A percentile compares a stretch with the other conserved stretches of the same genome.
These are phyloP conservation scores for Leptinotarsa peninsularis DNA, from an alignment of 2,888 invertebrate genomes.

Conservation along the genomic window DNA sequence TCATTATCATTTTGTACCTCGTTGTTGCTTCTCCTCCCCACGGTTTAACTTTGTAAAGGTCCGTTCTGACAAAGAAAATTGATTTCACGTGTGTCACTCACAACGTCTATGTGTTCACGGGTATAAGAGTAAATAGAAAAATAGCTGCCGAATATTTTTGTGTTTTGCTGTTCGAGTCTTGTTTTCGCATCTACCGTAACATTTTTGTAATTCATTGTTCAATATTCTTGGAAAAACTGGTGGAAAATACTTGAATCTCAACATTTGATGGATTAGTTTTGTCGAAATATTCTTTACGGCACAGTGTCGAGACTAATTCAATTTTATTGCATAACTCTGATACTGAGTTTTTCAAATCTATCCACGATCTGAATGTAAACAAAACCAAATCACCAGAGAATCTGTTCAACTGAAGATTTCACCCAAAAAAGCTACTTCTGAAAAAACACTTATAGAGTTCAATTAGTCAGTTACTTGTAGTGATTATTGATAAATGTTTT, in stretches of 20 bases:
- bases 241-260: neutral
- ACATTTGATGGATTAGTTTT: neutral
- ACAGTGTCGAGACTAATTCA: too few relatives aligned
- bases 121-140: constrained; percentile 29
- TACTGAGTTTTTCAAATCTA: too few relatives aligned
- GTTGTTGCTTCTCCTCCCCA: constrained; percentile 27
- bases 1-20: constrained; percentile 32
- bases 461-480: too few relatives aligned
- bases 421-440: too few relatives aligned
- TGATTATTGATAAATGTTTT: too few relatives aligned
- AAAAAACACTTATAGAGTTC: too few relatives aligned
- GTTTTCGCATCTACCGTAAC: constrained; percentile 25
- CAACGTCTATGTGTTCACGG: constrained; percentile 34
- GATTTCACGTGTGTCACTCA: constrained; percentile 49
- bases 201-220: constrained; percentile 9
- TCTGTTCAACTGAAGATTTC: too few relatives aligned
- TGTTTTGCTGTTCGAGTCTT: constrained; percentile 10
- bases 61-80: constrained; percentile 38
- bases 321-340: too few relatives aligned
- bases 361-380: too few relatives aligned
- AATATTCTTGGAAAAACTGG: neutral
- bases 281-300: too few relatives aligned
- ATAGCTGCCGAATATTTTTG: constrained; percentile 35
- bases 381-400: too few relatives aligned
- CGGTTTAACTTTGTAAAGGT: constrained; percentile 29